Evolutionary conservation across 2,113 vertebrate species (phyloP).

Genomic region (Bos taurus): DNA sequence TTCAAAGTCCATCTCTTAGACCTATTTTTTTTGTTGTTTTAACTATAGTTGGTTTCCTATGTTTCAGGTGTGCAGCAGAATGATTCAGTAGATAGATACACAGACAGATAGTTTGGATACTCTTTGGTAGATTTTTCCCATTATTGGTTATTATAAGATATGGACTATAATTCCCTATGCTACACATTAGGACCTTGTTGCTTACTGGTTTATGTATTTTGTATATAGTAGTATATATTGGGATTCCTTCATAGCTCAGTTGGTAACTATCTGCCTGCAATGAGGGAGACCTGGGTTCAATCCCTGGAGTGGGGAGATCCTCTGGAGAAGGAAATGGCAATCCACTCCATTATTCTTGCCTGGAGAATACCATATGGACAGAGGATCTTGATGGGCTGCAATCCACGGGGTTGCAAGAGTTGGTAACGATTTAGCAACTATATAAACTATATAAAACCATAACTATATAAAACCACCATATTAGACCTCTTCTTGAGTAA

Average conservation of each 20-base stretch:
- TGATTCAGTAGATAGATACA: neutral
- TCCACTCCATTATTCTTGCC: neutral
- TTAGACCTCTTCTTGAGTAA: neutral
- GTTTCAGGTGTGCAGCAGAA: neutral
- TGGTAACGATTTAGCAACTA: accelerated
- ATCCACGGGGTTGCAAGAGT: neutral
- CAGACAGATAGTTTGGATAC: neutral
- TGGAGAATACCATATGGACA: neutral
- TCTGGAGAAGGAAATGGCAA: neutral
- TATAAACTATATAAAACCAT: no score
- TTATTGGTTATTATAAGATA: neutral
- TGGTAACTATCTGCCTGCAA: neutral
- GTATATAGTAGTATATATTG: neutral
- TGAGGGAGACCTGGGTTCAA: neutral
- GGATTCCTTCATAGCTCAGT: neutral
- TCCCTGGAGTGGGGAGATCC: neutral
- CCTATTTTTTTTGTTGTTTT: neutral
- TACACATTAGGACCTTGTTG: neutral
- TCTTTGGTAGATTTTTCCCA: neutral
- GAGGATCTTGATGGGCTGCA: neutral
- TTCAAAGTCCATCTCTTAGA: neutral
- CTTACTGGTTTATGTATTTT: neutral
- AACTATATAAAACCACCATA: neutral
- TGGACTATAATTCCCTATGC: neutral
- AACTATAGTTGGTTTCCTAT: neutral